phyloP scores from a whole-genome alignment of 2,888 invertebrate genomes.

The Sepioteuthis lessoniana region DNA sequence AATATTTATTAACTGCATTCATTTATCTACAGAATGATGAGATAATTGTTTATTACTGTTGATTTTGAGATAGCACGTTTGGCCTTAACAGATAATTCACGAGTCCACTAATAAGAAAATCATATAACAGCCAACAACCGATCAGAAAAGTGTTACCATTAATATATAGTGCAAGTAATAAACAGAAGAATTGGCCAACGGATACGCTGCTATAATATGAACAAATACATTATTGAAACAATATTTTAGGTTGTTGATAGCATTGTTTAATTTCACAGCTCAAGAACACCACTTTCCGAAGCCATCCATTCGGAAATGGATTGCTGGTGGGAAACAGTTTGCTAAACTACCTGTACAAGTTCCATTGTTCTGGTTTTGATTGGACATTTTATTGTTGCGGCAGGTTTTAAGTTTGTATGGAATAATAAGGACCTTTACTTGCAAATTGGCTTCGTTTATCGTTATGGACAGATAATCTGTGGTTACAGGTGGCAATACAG shows the following conservation, averaged over 20 bases:
- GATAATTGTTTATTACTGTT: background rate
- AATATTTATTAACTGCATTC: no score
- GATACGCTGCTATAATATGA: background rate
- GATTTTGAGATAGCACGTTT: background rate
- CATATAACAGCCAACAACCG: background rate
- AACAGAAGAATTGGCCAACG: background rate
- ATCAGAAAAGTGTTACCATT: background rate
- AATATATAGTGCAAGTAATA: background rate
- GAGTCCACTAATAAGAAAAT: background rate
- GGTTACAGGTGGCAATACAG: no score
- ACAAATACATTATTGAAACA: background rate
- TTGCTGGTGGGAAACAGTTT: background rate
- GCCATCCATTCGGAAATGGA: background rate
- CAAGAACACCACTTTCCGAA: background rate
- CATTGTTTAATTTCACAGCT: background rate
- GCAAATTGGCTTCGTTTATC: no score
- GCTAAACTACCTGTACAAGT: background rate
- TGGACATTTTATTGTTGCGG: background rate
- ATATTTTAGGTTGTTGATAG: background rate
- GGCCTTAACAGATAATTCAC: background rate
- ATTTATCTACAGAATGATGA: no score
- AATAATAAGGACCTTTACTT: background rate
- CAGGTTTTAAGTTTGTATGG: background rate
- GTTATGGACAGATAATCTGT: no score
- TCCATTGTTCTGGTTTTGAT: background rate